Evolutionary conservation across 2,113 vertebrate species (phyloP), one percentile per base, ranked within the genome.

Genomic region (Eptatretus burgeri): DNA sequence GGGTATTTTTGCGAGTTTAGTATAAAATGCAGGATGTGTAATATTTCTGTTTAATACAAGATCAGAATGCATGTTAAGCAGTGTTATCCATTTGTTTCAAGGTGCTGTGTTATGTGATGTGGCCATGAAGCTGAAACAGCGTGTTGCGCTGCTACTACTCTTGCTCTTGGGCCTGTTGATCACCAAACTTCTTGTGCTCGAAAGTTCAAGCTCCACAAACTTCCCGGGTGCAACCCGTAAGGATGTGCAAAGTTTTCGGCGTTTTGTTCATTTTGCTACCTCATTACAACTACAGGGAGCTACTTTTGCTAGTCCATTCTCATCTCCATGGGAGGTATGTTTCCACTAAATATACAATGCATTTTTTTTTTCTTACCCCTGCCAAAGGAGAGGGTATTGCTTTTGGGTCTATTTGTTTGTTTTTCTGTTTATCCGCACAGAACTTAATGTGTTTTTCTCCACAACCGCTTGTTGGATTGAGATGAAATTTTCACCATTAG

Each of bases 101-200:
- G 27, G 27, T 41, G 27, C 27, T 41, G 27, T 41, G 7, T 41
- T 41, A 41, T 41, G 27, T 41, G 27, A 41, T 41, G 27, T 41
- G 3, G 63, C 50, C 78, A 98, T 98, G 91, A 98, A 98, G 84
- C 78, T 98, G 65, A 98, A 98, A 78, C 91, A 98, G 77, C 81
- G 91, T 49, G 77, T 94, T 14, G 84, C 87, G 73, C 77, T 98
- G 67, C 73, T 96, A 72, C 84, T 82, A 68, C 80, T 85, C 67
- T 81, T 93, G 63, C 79, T 98, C 1, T 80, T 98, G 72, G 84
- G 94, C 74, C 82, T 98, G 68, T 88, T 93, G 71, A 82, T 98
- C 74, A 89, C 84, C 66, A 98, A 96, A 75, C 84, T 98, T 69
- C 89, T 98, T 74, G 78, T 98, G 70, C 76, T 98, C 66, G 91